Evolutionary conservation across 1,140 invertebrate species (phyloP).

Genomic region (Cotesia glomerata): DNA sequence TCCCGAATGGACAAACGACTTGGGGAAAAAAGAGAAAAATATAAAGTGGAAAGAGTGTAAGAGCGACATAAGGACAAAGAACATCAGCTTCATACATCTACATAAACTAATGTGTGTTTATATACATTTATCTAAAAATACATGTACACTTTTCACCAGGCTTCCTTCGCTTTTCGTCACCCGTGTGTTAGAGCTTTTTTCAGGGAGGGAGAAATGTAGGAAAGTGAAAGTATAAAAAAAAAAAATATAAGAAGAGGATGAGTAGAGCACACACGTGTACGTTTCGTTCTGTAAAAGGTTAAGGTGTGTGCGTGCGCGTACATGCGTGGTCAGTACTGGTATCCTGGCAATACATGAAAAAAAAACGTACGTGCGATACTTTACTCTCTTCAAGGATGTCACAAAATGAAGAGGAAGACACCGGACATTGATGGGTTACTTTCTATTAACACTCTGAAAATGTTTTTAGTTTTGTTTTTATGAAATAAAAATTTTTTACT

Average conservation of each 20-base stretch:
- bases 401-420: neutral
- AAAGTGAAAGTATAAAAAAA: neutral
- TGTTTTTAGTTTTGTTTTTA: neutral
- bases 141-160: neutral
- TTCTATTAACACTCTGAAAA: neutral
- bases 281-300: neutral
- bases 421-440: slow-evolving; percentile 12
- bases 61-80: neutral
- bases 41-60: slow-evolving; percentile 29
- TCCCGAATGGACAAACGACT: slow-evolving; percentile 38
- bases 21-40: slow-evolving; percentile 33
- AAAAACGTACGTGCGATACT: too few species aligned
- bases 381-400: too few species aligned
- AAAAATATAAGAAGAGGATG: neutral
- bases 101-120: too few species aligned
- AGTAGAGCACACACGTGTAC: neutral
- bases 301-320: neutral
- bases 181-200: neutral
- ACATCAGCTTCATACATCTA: neutral
- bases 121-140: too few species aligned
- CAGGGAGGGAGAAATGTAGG: neutral
- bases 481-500: too few species aligned
- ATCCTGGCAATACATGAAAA: neutral
- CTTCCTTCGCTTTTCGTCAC: neutral
- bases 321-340: neutral